Percentiles rank a stretch among this genome's conserved stretches.
These are phyloP conservation scores for Galaxias olidus DNA, from an alignment of 2,797 vertebrate species.

Conservation along the genomic window DNA sequence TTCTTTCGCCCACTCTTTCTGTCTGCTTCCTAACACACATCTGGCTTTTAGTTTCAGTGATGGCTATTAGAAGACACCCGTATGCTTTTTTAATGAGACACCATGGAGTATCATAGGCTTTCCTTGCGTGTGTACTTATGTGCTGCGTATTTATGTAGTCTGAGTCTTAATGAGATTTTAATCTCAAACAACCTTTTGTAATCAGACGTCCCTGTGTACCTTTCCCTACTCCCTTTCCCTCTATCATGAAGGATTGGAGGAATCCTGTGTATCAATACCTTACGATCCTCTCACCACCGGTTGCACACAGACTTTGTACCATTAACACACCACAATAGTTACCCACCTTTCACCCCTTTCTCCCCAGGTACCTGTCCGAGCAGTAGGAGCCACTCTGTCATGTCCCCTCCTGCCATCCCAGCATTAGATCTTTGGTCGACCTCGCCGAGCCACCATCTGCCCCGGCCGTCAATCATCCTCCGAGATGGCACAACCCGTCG, in stretches of 20 bases:
- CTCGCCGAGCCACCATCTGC: conserved; percentile 2
- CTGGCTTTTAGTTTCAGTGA: conserved; percentile 48
- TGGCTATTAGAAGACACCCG: conserved; percentile 17
- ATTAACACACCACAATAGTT: too few relatives aligned
- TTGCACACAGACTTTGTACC: too few relatives aligned
- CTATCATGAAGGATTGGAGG: too few relatives aligned
- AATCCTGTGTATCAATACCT: too few relatives aligned
- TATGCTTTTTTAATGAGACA: conserved; percentile 56
- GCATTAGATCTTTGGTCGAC: conserved; percentile 8
- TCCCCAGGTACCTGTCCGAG: too few relatives aligned
- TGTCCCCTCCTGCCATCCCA: not conserved
- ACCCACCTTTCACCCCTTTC: too few relatives aligned
- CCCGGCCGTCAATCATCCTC: conserved; percentile 15
- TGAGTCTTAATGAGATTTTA: too few relatives aligned
- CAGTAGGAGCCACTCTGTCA: too few relatives aligned
- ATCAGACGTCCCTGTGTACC: too few relatives aligned
- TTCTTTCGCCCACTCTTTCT: not conserved
- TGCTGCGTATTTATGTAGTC: not conserved
- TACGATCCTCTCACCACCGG: too few relatives aligned
- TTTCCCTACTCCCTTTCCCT: too few relatives aligned
- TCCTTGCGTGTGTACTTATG: conserved; percentile 14
- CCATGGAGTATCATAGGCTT: conserved; percentile 24
- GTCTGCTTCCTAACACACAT: conserved; percentile 39
- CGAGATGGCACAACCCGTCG: conserved; percentile 25
- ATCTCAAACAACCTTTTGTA: too few relatives aligned